Evolutionary conservation across 2,113 vertebrate genomes (phyloP).

Genomic region (Upupa epops): DNA sequence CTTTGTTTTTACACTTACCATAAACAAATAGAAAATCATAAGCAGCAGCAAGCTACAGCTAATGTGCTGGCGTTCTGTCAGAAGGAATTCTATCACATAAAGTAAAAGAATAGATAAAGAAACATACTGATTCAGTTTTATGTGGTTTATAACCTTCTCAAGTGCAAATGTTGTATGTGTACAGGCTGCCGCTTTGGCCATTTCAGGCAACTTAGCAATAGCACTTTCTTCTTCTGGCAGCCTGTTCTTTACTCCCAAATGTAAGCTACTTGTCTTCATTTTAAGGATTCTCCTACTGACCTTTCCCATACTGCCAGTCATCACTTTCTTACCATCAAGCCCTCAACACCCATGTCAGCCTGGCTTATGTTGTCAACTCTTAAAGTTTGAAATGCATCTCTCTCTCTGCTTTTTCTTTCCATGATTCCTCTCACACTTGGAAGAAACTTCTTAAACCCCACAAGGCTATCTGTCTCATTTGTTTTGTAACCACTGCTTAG

Average conservation of each 20-base stretch:
- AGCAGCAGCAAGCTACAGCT: not conserved
- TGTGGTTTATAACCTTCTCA: not conserved
- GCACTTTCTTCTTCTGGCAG: not conserved
- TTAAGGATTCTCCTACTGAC: conserved; percentile 22
- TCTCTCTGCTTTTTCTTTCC: not conserved
- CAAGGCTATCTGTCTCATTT: not conserved
- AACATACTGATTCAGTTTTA: not conserved
- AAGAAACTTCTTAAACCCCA: not conserved
- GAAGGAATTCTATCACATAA: not conserved
- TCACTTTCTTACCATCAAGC: conserved; percentile 15
- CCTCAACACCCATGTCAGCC: conserved; percentile 50
- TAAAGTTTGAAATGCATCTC: conserved; percentile 5
- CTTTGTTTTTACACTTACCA: not conserved
- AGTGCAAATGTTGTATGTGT: not conserved
- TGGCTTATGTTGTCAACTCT: conserved; percentile 38
- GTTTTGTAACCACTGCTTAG: not conserved
- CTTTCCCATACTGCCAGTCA: conserved; percentile 45
- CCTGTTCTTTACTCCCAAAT: not conserved
- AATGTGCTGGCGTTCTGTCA: not conserved
- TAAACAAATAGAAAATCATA: not conserved
- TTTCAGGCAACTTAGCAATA: not conserved
- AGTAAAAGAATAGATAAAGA: not conserved
- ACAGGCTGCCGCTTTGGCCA: not conserved
- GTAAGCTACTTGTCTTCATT: conserved; percentile 5
- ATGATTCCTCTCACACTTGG: not conserved